Evolutionary conservation across 2,113 vertebrate genomes (phyloP).

Genomic region (Labeo rohita): DNA sequence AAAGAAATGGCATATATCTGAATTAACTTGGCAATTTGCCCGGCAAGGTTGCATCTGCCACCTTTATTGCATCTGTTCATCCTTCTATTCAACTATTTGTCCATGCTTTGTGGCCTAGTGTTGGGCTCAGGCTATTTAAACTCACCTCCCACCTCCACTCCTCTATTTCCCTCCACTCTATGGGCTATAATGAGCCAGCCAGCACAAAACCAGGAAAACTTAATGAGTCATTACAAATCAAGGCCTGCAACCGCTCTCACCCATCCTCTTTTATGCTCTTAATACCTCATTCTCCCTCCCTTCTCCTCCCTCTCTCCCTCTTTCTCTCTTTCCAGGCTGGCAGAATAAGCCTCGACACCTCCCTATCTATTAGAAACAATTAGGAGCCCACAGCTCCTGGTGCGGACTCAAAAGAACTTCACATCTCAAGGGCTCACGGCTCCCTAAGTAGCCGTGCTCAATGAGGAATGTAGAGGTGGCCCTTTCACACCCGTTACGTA

Average conservation of each 20-base stretch:
- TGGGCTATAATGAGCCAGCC: slow-evolving; percentile 96
- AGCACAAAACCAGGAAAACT: slow-evolving; percentile 97
- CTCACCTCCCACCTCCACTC: slow-evolving; percentile 95
- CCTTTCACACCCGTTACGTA: slow-evolving; percentile 72
- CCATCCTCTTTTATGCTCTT: slow-evolving; percentile 72
- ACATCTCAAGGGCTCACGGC: slow-evolving; percentile 84
- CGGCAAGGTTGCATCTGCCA: slow-evolving; percentile 79
- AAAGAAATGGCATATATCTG: slow-evolving; percentile 46
- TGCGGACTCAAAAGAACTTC: slow-evolving; percentile 87
- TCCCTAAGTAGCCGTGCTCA: slow-evolving; percentile 77
- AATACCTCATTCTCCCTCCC: slow-evolving; percentile 73
- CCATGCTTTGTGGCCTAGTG: slow-evolving; percentile 76
- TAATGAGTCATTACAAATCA: slow-evolving; percentile 96
- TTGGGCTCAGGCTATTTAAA: slow-evolving; percentile 95
- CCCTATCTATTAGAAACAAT: slow-evolving; percentile 99
- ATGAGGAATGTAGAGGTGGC: slow-evolving; percentile 79
- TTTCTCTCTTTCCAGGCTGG: slow-evolving; percentile 84
- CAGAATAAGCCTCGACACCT: slow-evolving; percentile 93
- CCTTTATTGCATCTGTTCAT: slow-evolving; percentile 82
- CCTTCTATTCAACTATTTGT: slow-evolving; percentile 79
- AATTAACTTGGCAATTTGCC: slow-evolving; percentile 51
- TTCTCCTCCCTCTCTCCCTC: slow-evolving; percentile 79
- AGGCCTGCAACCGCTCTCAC: slow-evolving; percentile 87
- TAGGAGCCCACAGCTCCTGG: slow-evolving; percentile 93
- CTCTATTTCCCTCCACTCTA: slow-evolving; percentile 91